Percentiles rank a stretch among this genome's conserved stretches.
These are phyloP conservation scores for Mus spicilegus DNA, from an alignment of 2,113 vertebrate genomes.

Conservation along the genomic window DNA sequence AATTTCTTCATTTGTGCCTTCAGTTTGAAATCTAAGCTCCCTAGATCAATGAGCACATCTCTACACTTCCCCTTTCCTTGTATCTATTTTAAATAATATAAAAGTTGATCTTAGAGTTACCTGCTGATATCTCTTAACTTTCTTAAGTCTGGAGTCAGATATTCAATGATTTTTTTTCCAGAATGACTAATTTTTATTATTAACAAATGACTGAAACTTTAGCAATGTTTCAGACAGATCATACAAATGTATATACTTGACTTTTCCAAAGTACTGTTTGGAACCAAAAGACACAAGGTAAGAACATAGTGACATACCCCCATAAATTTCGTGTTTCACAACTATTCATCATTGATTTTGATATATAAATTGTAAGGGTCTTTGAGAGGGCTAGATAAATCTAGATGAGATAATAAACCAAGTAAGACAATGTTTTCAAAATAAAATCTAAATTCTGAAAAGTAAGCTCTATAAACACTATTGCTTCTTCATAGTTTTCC, in stretches of 20 bases:
- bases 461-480: neutral
- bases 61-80: neutral
- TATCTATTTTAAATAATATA: neutral
- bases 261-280: neutral
- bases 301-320: neutral
- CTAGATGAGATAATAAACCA: neutral
- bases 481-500: neutral
- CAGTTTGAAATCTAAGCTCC: neutral
- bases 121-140: neutral
- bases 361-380: neutral
- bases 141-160: neutral
- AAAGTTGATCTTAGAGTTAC: no score
- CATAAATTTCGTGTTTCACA: neutral
- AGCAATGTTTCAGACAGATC: neutral
- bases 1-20: neutral
- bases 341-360: neutral
- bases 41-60: neutral
- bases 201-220: neutral
- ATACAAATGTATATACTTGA: neutral
- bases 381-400: neutral
- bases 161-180: neutral
- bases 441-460: neutral
- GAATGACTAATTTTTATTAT: neutral
- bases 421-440: conserved; percentile 18
- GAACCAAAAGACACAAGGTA: neutral